Percentiles rank a stretch among this genome's conserved stretches.
These are phyloP conservation scores for Botia kubotai DNA, from an alignment of 2,797 vertebrate genomes.

Conservation along the genomic window DNA sequence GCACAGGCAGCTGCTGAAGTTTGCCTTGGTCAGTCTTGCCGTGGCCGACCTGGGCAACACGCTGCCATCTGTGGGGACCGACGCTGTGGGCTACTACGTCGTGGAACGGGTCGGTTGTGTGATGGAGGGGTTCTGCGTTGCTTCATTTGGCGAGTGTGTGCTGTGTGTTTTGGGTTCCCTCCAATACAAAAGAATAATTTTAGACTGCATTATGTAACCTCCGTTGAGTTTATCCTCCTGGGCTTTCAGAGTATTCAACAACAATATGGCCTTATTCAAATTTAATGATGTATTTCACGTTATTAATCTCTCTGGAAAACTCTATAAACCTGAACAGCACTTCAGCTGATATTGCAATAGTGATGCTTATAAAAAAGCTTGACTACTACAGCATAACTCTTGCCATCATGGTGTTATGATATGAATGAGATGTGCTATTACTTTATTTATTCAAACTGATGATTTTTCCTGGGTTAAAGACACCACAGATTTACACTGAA, in stretches of 20 bases:
- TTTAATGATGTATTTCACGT: slow-evolving; percentile 6
- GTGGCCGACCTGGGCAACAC: slow-evolving; percentile 76
- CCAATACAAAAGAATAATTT: slow-evolving; percentile 17
- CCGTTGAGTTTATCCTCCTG: neutral
- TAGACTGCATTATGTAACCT: neutral
- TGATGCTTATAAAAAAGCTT: neutral
- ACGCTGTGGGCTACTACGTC: slow-evolving; percentile 75
- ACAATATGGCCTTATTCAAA: neutral
- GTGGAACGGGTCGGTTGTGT: slow-evolving; percentile 76
- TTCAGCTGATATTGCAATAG: neutral
- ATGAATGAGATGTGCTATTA: neutral
- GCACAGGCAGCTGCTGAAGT: slow-evolving; percentile 78
- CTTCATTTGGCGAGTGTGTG: slow-evolving; percentile 77
- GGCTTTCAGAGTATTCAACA: neutral
- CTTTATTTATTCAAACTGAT: neutral
- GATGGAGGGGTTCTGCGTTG: slow-evolving; percentile 77
- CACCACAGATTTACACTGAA: too few species aligned
- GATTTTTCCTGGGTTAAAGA: neutral
- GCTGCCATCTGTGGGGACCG: slow-evolving; percentile 75
- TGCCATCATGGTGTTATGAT: neutral
- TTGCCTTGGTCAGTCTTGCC: slow-evolving; percentile 79
- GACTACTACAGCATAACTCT: neutral
- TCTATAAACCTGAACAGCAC: neutral
- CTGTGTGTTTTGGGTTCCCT: slow-evolving; percentile 40
- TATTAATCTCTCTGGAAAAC: neutral